Evolutionary conservation across 2,113 vertebrate species (phyloP), one percentile per base, ranked within the genome.

Genomic region (human): DNA sequence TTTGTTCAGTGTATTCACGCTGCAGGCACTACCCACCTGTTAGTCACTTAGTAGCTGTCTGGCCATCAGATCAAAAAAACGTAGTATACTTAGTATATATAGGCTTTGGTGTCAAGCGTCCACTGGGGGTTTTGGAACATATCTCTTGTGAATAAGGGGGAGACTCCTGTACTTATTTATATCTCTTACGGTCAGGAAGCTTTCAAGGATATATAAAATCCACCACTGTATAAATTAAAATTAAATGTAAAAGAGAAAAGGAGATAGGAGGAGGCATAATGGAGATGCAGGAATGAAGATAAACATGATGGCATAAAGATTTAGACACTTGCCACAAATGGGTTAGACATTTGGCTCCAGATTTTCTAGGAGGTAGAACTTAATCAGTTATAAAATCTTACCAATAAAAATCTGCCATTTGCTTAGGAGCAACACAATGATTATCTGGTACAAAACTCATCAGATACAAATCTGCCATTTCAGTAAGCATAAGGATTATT

Each of bases 161-260:
- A 12, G 27, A 32, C 27, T 48, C 8, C 27, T 78, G 27, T 94
- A 50, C 22, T 81, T 86, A 75, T 89, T 91, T 94, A 86, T 93
- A 75, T 52, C 68, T 93, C 32, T 50, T 6, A 32, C 64, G 94
- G 76, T 90, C 52, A 68, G 9, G 85, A 95, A 85, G 17, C 40
- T 72, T 85, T 90, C 97, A 90, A 38, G 81, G 50, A 96, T 94
- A 57, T 17, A 73, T 68, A 89, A 93, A 89, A 80, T 89, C 35
- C 14, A 52, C 25, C 9, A 30, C 6, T 27, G 17, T 82, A 40
- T 90, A 90, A 75, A 93, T 92, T 89, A 96, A 92, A 97, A 72
- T 85, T 61, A 91, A 66, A 75, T 57, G 9, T 70, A 55, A 83
- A 64, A 92, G 25, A 94, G 20, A 83, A 97, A 92, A 64, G 43